phyloP scores from a whole-genome alignment of 2,888 invertebrate species.

The Myathropa florea region DNA sequence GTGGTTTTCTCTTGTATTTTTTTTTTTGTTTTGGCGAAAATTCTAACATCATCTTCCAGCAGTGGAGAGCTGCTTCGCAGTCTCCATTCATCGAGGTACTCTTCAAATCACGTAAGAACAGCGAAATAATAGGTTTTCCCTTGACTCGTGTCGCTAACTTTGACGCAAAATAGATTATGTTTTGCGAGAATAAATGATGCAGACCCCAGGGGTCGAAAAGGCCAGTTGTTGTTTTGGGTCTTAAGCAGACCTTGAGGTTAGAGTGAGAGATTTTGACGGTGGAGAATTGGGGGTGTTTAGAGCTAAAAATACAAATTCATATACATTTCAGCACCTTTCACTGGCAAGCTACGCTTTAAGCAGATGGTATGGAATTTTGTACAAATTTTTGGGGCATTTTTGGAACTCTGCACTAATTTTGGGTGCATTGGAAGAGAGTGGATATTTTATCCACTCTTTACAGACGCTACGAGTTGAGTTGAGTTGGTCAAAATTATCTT shows the following conservation, averaged over 20 bases:
- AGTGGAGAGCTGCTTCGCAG: not conserved
- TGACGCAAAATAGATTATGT: conserved; percentile 38
- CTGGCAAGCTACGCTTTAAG: not conserved
- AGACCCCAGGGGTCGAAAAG: not conserved
- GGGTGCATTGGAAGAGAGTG: too few species aligned
- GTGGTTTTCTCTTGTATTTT: not conserved
- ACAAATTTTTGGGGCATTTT: too few species aligned
- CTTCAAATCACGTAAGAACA: conserved; percentile 35
- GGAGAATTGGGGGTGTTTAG: not conserved
- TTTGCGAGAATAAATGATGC: conserved; percentile 43
- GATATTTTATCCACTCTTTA: too few species aligned
- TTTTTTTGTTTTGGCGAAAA: not conserved
- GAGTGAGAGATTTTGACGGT: not conserved
- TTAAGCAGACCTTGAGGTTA: too few species aligned
- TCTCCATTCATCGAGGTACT: not conserved
- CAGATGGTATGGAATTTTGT: not conserved
- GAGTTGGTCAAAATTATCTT: too few species aligned
- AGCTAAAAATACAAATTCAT: not conserved
- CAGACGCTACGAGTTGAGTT: too few species aligned
- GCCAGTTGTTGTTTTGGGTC: not conserved
- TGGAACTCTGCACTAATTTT: too few species aligned
- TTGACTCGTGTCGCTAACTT: conserved; percentile 44
- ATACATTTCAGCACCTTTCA: not conserved
- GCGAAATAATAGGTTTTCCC: conserved; percentile 49
- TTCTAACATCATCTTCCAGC: too few species aligned